Conservation (phyloP, 2,888 invertebrate genomes). For the Spisula subtruncata region DNA sequence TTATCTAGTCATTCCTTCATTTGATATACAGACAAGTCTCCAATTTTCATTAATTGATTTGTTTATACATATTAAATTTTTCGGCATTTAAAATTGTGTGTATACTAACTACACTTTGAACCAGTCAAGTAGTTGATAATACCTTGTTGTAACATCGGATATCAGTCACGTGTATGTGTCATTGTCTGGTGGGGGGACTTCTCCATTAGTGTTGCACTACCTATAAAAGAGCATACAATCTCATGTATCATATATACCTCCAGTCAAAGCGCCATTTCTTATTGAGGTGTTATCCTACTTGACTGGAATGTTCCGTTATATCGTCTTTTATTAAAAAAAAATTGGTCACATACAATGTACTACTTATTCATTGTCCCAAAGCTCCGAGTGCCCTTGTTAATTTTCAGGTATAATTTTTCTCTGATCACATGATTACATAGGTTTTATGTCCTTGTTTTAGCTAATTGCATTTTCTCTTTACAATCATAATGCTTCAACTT, state of each 20-base stretch:
- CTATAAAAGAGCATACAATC: background rate
- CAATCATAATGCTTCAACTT: constrained; percentile 70
- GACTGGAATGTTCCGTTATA: background rate
- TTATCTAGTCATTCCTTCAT: constrained; percentile 13
- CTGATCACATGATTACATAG: constrained; percentile 66
- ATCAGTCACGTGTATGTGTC: background rate
- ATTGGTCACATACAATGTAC: background rate
- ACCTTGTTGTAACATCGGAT: background rate
- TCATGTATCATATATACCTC: background rate
- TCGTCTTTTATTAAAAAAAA: background rate
- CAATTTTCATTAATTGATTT: background rate
- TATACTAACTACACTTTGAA: background rate
- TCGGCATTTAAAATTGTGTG: background rate
- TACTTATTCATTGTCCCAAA: background rate
- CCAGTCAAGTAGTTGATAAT: constrained; percentile 6
- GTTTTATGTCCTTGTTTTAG: constrained; percentile 71
- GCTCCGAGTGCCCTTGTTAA: constrained; percentile 62
- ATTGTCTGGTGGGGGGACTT: constrained; percentile 12
- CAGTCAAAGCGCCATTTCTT: background rate
- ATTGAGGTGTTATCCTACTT: background rate
- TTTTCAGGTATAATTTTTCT: constrained; percentile 73
- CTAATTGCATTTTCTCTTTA: constrained; percentile 70
- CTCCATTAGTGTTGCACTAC: constrained; percentile 19
- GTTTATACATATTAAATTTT: background rate
- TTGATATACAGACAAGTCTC: background rate